Base-by-base conservation (phyloP, 2,888 invertebrate species). In the Leucozona laternaria region DNA sequence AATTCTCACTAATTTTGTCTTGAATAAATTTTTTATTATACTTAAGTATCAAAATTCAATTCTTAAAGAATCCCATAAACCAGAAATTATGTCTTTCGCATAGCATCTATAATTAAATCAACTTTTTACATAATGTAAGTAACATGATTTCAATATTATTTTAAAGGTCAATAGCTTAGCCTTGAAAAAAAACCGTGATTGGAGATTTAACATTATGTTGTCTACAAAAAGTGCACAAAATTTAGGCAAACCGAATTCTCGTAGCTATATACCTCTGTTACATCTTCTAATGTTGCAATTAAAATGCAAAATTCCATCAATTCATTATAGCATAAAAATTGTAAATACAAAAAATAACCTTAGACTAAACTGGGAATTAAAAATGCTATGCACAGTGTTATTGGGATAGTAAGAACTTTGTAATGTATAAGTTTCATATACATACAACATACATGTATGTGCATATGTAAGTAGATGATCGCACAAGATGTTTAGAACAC, bases 121-220 rank as follows among this genome's bases (percentile, higher is more conserved):
- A 71, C 53, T 50, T 50, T 60, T 58, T 66, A 66, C 37, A 50
- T n/a, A 5, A 53, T 53, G 53, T 53, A 53, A 57, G 31, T 70
- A 76, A 64, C 57, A n/a, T 25, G 62, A 78, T 66, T 66, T 78
- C 37, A 78, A 78, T 82, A 72, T 43, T 22, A 45, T 58, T 20
- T 17, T 50, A 58, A 78, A 78, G 50, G 71, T 78, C 78, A 82
- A 78, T 66, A 58, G 43, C 20, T 37, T 11, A 50, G 43, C 78
- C 82, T 82, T 82, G 82, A 53, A 78, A 50, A 64, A 53, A 77
- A 71, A 71, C 37, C 55, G 48, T 31, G 81, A 81, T 53, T 72
- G 25, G 20, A 40, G 78, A 64, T 72, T 66, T 53, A 71, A 72
- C 31, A 34, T n/a, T n/a, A n/a, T n/a, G n/a, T n/a, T 34, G 13